These are phyloP conservation scores for Protobothrops mucrosquamatus DNA, from an alignment of 2,113 vertebrate species.

Conservation along the genomic window DNA sequence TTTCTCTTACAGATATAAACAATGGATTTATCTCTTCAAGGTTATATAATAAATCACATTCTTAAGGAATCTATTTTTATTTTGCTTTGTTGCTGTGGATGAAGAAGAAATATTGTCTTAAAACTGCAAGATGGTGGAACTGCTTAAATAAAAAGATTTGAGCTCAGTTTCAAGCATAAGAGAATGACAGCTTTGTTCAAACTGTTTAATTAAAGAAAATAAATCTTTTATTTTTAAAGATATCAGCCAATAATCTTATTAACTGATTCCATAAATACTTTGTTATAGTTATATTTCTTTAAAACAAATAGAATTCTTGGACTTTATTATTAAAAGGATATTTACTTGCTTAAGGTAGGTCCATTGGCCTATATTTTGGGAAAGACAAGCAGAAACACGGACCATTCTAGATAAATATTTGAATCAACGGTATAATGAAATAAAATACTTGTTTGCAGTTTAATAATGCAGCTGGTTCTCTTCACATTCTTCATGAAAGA, in stretches of 20 bases:
- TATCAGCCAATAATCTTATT: constrained; percentile 24
- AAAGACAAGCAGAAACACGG: constrained; percentile 32
- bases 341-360: constrained; percentile 14
- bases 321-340: constrained; percentile 23
- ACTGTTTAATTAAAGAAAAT: not conserved
- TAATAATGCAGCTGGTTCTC: constrained; percentile 30
- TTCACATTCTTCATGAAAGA: constrained; percentile 30
- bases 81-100: not conserved
- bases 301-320: constrained; percentile 32
- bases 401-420: constrained; percentile 31
- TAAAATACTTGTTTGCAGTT: constrained; percentile 38
- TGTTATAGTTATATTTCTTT: constrained; percentile 8
- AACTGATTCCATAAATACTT: constrained; percentile 5
- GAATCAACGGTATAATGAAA: constrained; percentile 42
- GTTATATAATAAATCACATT: not conserved
- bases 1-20: not conserved
- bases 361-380: constrained; percentile 20
- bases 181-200: not conserved
- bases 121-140: not conserved
- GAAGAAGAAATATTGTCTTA: not conserved
- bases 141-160: not conserved
- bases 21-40: not conserved
- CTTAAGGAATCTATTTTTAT: not conserved
- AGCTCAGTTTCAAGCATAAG: not conserved
- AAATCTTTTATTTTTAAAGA: not conserved